Base-by-base conservation (phyloP, 2,797 vertebrate species). In the Hydrocynus forskahlii region DNA sequence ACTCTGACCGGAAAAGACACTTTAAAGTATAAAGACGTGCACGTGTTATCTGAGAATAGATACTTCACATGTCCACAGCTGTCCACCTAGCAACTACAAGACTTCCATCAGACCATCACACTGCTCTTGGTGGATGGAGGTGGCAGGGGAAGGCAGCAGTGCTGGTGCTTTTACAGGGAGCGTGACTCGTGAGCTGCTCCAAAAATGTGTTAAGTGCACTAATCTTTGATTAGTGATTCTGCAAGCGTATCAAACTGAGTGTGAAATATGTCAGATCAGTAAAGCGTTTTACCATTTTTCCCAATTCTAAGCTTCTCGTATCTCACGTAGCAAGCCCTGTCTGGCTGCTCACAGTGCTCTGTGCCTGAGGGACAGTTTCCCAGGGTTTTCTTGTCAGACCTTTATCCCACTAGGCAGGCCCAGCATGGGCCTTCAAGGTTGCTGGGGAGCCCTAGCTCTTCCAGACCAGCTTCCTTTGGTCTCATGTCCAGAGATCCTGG, bases 401-500 rank as follows among this genome's bases (percentile, higher is more conserved):
- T 79, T n/a, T 55, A 19, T 50, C 55, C 54, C 19, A 17, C 13
- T 38, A 25, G 63, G 45, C 66, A 67, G 48, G 66, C 70, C 40
- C 45, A 25, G 59, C 68, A 52, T 29, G 8, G 17, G 38, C 38
- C 7, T 57, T 43, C 45, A 69, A 25, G 13, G 35, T 43, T 35
- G 48, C 55, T 6, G 50, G 35, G 45, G 63, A 55, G 64, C 71
- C 48, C 19, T 66, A n/a, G 13, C 29, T 55, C 57, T 63, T 69
- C 38, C 38, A n/a, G 60, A 7, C 19, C 16, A 7, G 35, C 63
- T 77, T 76, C 54, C 71, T 40, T 16, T 70, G 13, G 64, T 68
- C 69, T 76, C 85, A 87, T 86, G 80, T 84, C 87, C 88, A 91
- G 86, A 90, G 86, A 91, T 91, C 88, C 88, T 86, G 84, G 86